A percentile compares a stretch with the other conserved stretches of the same genome.
Conservation (phyloP, 2,888 invertebrate genomes). For the Spatulosminthurus flaviceps region DNA sequence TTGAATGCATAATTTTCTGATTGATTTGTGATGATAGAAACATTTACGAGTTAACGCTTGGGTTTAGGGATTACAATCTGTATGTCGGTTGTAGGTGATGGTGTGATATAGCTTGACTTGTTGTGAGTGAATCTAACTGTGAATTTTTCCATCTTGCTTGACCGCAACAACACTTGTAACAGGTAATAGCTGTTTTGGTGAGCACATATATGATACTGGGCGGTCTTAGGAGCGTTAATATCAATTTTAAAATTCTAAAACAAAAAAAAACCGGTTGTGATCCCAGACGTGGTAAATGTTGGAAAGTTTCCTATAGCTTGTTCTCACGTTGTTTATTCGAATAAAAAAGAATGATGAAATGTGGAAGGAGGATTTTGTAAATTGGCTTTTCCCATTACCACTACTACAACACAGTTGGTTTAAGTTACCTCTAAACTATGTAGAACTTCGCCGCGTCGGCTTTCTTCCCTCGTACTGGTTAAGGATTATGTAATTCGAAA, state of each 20-base stretch:
- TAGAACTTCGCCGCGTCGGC: too few relatives aligned
- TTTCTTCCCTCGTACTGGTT: too few relatives aligned
- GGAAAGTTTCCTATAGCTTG: background rate
- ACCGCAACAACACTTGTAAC: background rate
- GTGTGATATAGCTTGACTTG: too few relatives aligned
- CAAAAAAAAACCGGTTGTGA: background rate
- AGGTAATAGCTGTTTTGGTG: too few relatives aligned
- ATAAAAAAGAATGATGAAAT: background rate
- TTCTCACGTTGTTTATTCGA: constrained; percentile 1
- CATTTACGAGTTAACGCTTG: background rate
- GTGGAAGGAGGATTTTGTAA: background rate
- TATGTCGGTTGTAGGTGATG: too few relatives aligned
- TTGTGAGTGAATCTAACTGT: background rate
- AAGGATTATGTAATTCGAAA: background rate
- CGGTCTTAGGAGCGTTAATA: background rate
- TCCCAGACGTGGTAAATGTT: background rate
- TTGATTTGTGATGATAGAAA: background rate
- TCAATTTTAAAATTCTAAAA: background rate
- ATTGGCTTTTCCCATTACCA: background rate
- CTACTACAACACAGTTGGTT: background rate
- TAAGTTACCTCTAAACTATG: background rate
- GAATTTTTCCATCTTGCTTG: background rate
- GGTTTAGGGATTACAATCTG: background rate
- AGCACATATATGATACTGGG: too few relatives aligned
- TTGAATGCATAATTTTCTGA: too few relatives aligned